Evolutionary conservation across 2,797 vertebrate genomes (phyloP), one percentile per base, ranked within the genome.

Genomic region (Tadarida brasiliensis): DNA sequence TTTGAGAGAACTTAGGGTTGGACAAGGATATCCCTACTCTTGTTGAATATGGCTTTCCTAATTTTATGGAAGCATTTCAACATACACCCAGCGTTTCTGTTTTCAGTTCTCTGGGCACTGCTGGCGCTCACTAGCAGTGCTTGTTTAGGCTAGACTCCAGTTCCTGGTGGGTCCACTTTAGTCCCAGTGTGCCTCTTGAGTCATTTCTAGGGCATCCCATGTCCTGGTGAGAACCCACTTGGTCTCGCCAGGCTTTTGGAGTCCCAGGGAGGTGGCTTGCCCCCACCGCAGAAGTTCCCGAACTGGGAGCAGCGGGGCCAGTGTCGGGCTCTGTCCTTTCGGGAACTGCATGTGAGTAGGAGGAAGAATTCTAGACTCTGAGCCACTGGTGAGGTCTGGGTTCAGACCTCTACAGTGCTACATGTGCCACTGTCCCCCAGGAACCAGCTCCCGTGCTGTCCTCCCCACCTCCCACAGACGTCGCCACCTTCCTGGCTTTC

Each of bases 401-500:
- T 22, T 20, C 0, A 9, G 88, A 16, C 11, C 81, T 65, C 57
- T 20, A 4, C 30, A 51, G 68, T 59, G 67, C 68, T 54, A 3
- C 57, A 65, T 14, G 59, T 47, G 47, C 56, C 10, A 0, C 80
- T 9, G 11, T 85, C 44, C 17, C 49, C 11, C 81, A 99, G 99
- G 97, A 98, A 70, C 99, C 99, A 22, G 98, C 99, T 54, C 99
- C 99, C 0, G 93, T 98, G 57, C 98, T 98, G 11, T 98, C 99
- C 63, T 98, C 98, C 5, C 97, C 98, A 14, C 98, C 98, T 63
- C 98, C 99, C 10, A 98, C 99, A 67, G 99, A 99, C 1, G 98
- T 99, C 91, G 98, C 99, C 44, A 99, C 99, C 0, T 99, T 99
- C 98, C 99, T 99, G 96, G 99, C 98, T 95, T 99, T 99, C 93